These are phyloP conservation scores for Odontocolon sp. DNA, from an alignment of 2,888 invertebrate species.

Conservation along the genomic window DNA sequence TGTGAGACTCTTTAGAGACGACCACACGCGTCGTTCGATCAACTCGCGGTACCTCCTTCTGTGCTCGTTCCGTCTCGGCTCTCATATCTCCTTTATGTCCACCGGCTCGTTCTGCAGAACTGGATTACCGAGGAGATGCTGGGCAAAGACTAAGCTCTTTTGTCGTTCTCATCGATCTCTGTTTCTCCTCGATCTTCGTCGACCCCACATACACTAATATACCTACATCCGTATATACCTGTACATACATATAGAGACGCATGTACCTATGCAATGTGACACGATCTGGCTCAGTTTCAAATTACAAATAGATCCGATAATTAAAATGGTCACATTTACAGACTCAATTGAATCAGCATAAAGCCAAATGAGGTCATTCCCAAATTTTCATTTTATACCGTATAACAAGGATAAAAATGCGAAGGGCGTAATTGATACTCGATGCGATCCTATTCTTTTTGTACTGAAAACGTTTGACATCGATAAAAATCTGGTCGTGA, in stretches of 20 bases:
- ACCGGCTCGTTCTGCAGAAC: conserved; percentile 54
- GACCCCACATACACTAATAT: too few species aligned
- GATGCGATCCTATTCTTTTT: too few species aligned
- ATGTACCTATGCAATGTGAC: background rate
- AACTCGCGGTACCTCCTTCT: conserved; percentile 59
- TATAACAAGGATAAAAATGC: too few species aligned
- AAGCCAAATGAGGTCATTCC: too few species aligned
- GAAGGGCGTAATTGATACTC: too few species aligned
- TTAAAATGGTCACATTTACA: too few species aligned
- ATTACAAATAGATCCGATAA: too few species aligned
- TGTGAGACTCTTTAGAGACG: conserved; percentile 66
- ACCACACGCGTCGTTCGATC: conserved; percentile 73
- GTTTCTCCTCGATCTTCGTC: conserved; percentile 55
- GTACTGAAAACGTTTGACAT: background rate
- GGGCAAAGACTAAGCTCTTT: conserved; percentile 60
- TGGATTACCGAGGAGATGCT: conserved; percentile 59
- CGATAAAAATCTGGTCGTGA: conserved; percentile 32
- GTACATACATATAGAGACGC: background rate
- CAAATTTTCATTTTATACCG: too few species aligned
- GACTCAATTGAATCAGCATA: too few species aligned
- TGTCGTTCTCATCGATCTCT: conserved; percentile 66
- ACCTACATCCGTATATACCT: background rate
- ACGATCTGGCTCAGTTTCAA: too few species aligned
- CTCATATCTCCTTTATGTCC: conserved; percentile 58
- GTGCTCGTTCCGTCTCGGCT: conserved; percentile 36